Conservation (phyloP, 2,888 invertebrate species). For the Cataglyphis albicans region DNA sequence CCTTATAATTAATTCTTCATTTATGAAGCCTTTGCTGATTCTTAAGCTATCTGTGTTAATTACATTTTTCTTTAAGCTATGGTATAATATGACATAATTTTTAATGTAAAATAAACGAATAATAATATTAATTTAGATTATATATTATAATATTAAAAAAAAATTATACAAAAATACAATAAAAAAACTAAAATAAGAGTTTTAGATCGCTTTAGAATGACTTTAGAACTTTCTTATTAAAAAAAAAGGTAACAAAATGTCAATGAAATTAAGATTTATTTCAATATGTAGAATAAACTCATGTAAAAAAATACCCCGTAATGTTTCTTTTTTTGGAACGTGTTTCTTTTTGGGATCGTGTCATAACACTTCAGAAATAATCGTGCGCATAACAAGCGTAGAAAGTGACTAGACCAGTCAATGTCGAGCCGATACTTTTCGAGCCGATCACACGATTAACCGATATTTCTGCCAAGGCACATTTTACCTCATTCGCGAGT, state of each 20-base stretch:
- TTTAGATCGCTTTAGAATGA: not conserved
- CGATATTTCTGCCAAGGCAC: slow-evolving; percentile 30
- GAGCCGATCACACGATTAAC: not conserved
- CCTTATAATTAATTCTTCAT: not conserved
- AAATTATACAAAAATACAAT: not conserved
- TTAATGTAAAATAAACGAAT: not conserved
- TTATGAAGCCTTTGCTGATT: not conserved
- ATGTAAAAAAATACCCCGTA: not conserved
- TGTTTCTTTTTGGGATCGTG: not conserved
- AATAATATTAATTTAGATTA: not conserved
- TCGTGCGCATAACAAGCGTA: slow-evolving; percentile 11
- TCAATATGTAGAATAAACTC: not conserved
- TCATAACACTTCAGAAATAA: not conserved
- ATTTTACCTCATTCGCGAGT: slow-evolving; percentile 26
- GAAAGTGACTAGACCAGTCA: slow-evolving; percentile 29
- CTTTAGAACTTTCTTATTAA: not conserved
- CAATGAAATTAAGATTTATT: not conserved
- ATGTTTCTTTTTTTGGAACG: not conserved
- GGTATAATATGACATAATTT: not conserved
- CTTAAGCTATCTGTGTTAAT: not conserved
- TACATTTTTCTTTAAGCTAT: not conserved
- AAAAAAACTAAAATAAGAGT: not conserved
- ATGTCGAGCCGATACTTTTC: slow-evolving; percentile 24
- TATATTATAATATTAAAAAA: not conserved
- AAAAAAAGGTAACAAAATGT: not conserved